Evolutionary conservation across 2,797 vertebrate genomes (phyloP).

Genomic region (Nyctalus aviator): DNA sequence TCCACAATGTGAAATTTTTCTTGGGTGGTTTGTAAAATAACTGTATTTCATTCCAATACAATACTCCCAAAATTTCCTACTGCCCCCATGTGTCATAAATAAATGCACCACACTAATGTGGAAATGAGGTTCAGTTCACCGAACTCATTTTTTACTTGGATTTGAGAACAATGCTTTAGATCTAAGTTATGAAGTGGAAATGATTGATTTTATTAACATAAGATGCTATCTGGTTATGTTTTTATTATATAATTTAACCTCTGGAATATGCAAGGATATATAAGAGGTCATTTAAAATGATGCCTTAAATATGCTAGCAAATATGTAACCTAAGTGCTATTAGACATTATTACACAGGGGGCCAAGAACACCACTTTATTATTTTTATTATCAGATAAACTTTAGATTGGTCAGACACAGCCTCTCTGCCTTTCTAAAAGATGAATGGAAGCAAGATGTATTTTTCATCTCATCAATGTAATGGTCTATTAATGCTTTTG

Average conservation of each 20-base stretch:
- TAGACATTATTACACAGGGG: not conserved
- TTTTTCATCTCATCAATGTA: not conserved
- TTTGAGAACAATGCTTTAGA: slow-evolving; percentile 22
- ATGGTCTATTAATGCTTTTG: not conserved
- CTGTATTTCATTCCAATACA: slow-evolving; percentile 60
- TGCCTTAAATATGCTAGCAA: slow-evolving; percentile 3
- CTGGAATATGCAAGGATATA: not conserved
- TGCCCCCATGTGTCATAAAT: not conserved
- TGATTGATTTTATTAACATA: slow-evolving; percentile 68
- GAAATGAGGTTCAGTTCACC: not conserved
- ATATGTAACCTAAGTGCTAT: not conserved
- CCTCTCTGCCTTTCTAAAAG: not conserved
- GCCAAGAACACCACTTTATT: slow-evolving; percentile 41
- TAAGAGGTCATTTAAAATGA: slow-evolving; percentile 50
- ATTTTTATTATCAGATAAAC: slow-evolving; percentile 1
- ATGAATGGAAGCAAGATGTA: not conserved
- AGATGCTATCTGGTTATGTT: slow-evolving; percentile 47
- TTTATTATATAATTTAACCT: slow-evolving; percentile 53
- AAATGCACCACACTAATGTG: not conserved
- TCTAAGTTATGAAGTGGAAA: slow-evolving; percentile 45
- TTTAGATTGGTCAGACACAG: not conserved
- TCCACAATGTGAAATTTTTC: slow-evolving; percentile 50
- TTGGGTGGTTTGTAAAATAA: not conserved
- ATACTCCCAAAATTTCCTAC: slow-evolving; percentile 50
- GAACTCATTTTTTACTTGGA: slow-evolving; percentile 76